Percentiles rank a stretch among this genome's conserved stretches.
phyloP scores from a whole-genome alignment of 2,797 vertebrate species.

The Gorsachius magnificus region DNA sequence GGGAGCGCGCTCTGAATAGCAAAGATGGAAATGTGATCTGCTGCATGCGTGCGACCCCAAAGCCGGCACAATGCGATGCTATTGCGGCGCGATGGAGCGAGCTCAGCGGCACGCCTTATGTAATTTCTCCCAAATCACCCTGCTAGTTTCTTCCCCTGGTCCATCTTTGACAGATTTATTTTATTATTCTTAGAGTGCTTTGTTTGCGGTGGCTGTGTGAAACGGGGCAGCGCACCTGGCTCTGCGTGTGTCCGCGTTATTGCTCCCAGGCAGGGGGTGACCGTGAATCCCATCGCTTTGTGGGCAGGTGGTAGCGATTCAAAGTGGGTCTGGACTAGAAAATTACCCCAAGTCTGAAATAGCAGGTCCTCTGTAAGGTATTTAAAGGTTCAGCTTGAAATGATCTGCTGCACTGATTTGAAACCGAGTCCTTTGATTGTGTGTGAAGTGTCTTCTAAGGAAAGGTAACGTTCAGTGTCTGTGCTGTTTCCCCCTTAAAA shows the following conservation, averaged over 20 bases:
- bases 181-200: background rate
- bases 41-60: background rate
- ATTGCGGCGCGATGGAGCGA: background rate
- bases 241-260: accelerated
- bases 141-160: accelerated
- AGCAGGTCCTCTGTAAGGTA: background rate
- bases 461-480: background rate
- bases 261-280: background rate
- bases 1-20: background rate
- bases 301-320: background rate
- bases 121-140: background rate
- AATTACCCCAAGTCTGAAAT: background rate
- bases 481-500: background rate
- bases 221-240: background rate
- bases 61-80: background rate
- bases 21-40: background rate
- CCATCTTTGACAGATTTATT: no score
- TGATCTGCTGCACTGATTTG: background rate
- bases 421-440: background rate
- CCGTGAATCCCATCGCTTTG: background rate
- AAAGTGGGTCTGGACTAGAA: background rate
- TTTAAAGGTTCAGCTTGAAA: background rate
- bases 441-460: background rate
- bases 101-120: background rate
- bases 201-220: accelerated